These are phyloP conservation scores for Calliphora vomitoria DNA, from an alignment of 2,888 invertebrate species.

Conservation along the genomic window DNA sequence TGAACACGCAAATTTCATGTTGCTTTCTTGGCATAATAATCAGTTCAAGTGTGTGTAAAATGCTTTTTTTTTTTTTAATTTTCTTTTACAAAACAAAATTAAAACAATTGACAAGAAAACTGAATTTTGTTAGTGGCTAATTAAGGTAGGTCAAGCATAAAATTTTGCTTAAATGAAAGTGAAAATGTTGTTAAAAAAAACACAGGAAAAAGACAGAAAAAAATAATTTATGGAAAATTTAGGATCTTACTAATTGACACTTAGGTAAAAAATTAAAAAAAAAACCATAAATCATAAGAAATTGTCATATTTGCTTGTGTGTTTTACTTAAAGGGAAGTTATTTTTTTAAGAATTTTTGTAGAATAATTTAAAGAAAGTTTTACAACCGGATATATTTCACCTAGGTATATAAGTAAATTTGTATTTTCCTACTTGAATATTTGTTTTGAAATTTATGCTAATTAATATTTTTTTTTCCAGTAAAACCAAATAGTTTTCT, in stretches of 20 bases:
- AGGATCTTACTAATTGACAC: too few relatives aligned
- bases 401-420: not conserved
- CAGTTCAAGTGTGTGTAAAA: constrained; percentile 62
- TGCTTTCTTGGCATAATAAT: constrained; percentile 40
- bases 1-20: constrained; percentile 35
- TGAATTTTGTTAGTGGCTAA: constrained; percentile 3
- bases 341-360: not conserved
- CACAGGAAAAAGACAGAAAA: not conserved
- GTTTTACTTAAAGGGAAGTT: not conserved
- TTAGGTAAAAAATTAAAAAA: not conserved
- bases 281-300: constrained; percentile 7
- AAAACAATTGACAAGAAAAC: constrained; percentile 15
- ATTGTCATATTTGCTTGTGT: not conserved
- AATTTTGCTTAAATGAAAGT: constrained; percentile 26
- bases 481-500: not conserved
- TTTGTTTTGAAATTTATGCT: constrained; percentile 8
- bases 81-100: constrained; percentile 18
- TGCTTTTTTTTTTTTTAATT: not conserved
- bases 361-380: constrained; percentile 27
- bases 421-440: not conserved
- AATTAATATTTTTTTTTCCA: constrained; percentile 4
- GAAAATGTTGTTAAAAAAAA: not conserved
- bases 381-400: constrained; percentile 37
- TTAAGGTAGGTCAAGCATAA: constrained; percentile 59
- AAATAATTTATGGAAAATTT: not conserved